Evolutionary conservation across 2,888 invertebrate genomes (phyloP).

Genomic region (Cacoxenus indagator): DNA sequence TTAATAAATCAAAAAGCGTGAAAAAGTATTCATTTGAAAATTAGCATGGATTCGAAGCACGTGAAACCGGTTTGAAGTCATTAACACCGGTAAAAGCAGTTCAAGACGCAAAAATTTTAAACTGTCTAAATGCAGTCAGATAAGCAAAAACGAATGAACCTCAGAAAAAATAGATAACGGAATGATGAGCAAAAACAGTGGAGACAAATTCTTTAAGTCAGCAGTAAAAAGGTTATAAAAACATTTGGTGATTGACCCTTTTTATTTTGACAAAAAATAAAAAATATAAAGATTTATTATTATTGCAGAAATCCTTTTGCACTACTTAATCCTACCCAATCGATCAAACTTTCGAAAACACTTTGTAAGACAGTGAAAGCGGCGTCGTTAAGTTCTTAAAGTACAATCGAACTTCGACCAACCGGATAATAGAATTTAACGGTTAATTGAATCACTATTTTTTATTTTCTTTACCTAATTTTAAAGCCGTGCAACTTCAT

Average conservation of each 20-base stretch:
- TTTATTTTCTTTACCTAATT: no score
- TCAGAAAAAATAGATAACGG: background rate
- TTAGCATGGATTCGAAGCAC: background rate
- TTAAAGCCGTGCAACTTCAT: no score
- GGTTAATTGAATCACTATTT: no score
- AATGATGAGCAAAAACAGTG: background rate
- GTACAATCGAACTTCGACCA: no score
- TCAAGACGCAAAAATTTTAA: background rate
- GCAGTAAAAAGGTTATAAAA: background rate
- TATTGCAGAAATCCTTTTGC: no score
- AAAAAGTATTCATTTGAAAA: background rate
- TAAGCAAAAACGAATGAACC: background rate
- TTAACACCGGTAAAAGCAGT: conserved; percentile 8
- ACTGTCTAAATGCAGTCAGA: background rate
- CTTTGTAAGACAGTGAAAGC: no score
- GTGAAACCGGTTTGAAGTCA: conserved; percentile 11
- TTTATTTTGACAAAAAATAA: background rate
- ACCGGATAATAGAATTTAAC: no score
- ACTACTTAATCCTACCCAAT: no score
- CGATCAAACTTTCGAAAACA: no score
- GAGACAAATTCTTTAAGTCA: background rate
- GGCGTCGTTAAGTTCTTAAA: no score
- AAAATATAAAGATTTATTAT: background rate
- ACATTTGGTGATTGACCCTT: background rate
- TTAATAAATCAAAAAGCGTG: background rate